Conservation (phyloP, 2,888 invertebrate species). For the Rotaria magnacalcarata region DNA sequence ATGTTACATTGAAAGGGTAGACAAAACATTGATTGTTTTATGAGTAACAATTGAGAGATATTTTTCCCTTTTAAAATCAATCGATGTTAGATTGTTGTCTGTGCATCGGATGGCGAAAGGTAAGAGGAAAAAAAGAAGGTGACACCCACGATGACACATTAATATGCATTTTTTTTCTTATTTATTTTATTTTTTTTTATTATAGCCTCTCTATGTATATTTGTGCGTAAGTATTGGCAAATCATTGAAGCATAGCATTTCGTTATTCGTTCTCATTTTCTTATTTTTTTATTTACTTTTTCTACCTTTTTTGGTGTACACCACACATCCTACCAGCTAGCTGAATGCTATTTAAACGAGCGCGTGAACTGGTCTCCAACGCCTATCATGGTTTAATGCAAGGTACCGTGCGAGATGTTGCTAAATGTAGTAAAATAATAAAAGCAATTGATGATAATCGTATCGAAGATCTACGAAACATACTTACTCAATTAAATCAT, state of each 20-base stretch:
- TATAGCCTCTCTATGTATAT: neutral
- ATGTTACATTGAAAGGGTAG: too few species aligned
- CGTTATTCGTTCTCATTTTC: neutral
- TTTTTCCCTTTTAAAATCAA: neutral
- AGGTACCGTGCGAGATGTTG: neutral
- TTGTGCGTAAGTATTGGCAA: neutral
- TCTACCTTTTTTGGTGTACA: neutral
- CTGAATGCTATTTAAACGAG: conserved; percentile 6
- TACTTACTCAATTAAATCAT: neutral
- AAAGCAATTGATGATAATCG: conserved; percentile 24
- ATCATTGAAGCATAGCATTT: neutral
- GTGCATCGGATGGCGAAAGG: neutral
- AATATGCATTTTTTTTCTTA: neutral
- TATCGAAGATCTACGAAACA: neutral
- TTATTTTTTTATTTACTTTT: neutral
- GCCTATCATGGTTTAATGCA: neutral
- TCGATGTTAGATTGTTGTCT: neutral
- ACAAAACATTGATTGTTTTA: too few species aligned
- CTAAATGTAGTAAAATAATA: neutral
- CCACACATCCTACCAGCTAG: neutral
- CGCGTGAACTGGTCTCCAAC: neutral
- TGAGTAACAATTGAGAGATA: too few species aligned
- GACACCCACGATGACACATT: neutral
- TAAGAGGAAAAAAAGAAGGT: neutral
- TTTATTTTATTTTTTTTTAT: neutral